Conservation (phyloP, 2,797 vertebrate genomes). For the Catharus ustulatus region DNA sequence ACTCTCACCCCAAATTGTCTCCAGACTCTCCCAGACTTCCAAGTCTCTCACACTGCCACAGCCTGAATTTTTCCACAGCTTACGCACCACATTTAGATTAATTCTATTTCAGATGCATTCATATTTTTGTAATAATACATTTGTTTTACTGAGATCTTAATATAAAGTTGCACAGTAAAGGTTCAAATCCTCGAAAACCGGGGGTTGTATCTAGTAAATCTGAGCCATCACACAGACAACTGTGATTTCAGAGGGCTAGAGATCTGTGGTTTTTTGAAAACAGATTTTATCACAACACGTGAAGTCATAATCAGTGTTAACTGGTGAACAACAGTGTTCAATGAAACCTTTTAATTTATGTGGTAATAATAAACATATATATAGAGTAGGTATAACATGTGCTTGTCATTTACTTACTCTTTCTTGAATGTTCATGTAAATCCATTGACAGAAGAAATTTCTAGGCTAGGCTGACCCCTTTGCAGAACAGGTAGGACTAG, state of each 20-base stretch:
- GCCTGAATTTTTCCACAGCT: neutral
- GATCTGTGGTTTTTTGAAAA: neutral
- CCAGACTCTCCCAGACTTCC: no score
- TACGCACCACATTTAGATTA: neutral
- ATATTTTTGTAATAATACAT: neutral
- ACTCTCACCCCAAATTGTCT: neutral
- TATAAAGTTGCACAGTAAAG: neutral
- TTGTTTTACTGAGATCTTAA: neutral
- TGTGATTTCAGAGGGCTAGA: neutral
- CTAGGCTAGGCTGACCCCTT: neutral
- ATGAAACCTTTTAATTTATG: neutral
- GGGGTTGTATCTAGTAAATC: neutral
- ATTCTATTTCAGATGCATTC: neutral
- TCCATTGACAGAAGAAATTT: neutral
- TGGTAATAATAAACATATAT: neutral
- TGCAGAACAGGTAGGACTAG: neutral
- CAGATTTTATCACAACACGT: neutral
- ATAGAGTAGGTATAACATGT: neutral
- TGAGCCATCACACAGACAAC: fast-evolving
- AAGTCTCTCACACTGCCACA: neutral
- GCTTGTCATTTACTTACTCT: neutral
- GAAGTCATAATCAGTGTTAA: neutral
- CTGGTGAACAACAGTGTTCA: neutral
- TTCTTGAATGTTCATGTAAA: neutral
- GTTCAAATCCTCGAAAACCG: neutral